Conservation (phyloP, 2,888 invertebrate species). For the Helleia helle region DNA sequence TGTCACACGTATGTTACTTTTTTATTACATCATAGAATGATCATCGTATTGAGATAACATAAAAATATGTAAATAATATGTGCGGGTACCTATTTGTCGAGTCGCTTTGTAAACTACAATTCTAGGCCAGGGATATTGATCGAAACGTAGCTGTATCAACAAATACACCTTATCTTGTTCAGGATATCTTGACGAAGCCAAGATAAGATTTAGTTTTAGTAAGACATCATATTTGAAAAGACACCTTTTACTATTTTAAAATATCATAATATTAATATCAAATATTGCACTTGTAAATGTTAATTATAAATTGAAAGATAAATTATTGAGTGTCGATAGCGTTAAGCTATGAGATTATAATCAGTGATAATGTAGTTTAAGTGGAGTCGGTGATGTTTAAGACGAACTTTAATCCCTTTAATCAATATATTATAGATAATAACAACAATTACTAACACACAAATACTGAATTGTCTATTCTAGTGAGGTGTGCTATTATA, state of each 20-base stretch:
- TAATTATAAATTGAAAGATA: not conserved
- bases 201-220: constrained; percentile 30
- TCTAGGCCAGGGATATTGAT: constrained; percentile 30
- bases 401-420: not conserved
- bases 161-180: constrained; percentile 39
- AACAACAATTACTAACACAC: not conserved
- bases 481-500: not conserved
- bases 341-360: not conserved
- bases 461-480: not conserved
- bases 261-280: too few relatives aligned
- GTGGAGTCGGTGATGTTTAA: not conserved
- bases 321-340: not conserved
- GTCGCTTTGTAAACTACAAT: constrained; percentile 20
- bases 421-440: not conserved
- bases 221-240: constrained; percentile 18
- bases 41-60: not conserved
- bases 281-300: not conserved
- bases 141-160: constrained; percentile 26
- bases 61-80: constrained; percentile 5
- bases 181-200: constrained; percentile 37
- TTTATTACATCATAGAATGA: not conserved
- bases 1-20: too few relatives aligned
- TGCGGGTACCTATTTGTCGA: constrained; percentile 18
- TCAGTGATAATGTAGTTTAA: not conserved
- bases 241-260: constrained; percentile 16